Evolutionary conservation across 1,140 invertebrate genomes (phyloP).

Genomic region (Tetramorium simillimum): DNA sequence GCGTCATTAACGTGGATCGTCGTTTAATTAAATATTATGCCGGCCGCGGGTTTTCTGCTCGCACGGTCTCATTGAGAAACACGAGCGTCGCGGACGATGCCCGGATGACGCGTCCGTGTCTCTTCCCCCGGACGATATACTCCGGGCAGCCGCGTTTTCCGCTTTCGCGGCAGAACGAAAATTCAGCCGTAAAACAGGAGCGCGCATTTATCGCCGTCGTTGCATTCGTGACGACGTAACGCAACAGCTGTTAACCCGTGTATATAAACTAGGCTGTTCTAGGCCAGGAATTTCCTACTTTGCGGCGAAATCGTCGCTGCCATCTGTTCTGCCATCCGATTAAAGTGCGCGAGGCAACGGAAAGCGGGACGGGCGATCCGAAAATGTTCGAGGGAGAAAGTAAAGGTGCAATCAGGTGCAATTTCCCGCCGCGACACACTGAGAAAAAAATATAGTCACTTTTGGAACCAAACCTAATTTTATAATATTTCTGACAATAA

Average conservation of each 20-base stretch:
- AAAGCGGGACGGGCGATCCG: background rate
- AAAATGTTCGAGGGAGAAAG: background rate
- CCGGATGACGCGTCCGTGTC: background rate
- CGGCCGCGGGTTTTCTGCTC: background rate
- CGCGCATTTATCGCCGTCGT: background rate
- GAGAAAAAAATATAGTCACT: too few species aligned
- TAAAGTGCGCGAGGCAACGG: background rate
- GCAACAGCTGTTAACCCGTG: background rate
- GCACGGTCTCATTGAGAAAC: background rate
- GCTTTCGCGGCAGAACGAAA: background rate
- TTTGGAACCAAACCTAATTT: too few species aligned
- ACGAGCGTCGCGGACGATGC: background rate
- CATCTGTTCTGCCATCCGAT: slow-evolving; percentile 1
- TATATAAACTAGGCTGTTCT: slow-evolving; percentile 23
- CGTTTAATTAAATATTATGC: slow-evolving; percentile 8
- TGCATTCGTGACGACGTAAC: background rate
- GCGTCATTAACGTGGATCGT: background rate
- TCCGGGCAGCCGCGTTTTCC: background rate
- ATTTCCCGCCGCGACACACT: background rate
- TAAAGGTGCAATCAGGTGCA: background rate
- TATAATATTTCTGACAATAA: too few species aligned
- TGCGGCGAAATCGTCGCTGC: background rate
- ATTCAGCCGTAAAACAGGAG: background rate
- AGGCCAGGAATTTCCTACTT: background rate
- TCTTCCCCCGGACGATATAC: slow-evolving; percentile 29